These are phyloP conservation scores for Scaptomyza montana DNA, from an alignment of 1,140 invertebrate genomes.

Conservation along the genomic window DNA sequence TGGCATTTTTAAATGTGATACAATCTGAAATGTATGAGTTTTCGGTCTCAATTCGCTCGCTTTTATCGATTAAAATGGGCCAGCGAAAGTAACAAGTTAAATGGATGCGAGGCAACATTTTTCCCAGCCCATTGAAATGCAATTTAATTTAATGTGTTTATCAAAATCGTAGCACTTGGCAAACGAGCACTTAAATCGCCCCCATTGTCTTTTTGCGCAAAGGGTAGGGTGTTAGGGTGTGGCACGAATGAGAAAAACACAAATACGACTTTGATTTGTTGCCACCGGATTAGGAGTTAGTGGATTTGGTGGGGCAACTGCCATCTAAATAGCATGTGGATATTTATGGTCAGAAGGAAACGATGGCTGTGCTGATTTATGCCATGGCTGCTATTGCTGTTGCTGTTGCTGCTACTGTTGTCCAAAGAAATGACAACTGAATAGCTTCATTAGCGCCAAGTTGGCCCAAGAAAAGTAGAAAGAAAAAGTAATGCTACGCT, in stretches of 20 bases:
- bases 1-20: conserved; percentile 7
- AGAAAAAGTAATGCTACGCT: conserved; percentile 1
- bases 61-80: conserved; percentile 44
- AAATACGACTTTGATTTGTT: conserved; percentile 63
- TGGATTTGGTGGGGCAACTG: conserved; percentile 11
- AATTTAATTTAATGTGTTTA: conserved; percentile 84
- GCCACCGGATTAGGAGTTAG: conserved; percentile 22
- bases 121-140: conserved; percentile 56
- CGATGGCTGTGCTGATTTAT: conserved; percentile 62
- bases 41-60: conserved; percentile 7
- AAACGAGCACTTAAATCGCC: conserved; percentile 57
- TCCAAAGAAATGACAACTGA: conserved; percentile 74
- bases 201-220: conserved; percentile 56
- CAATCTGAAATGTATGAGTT: no score
- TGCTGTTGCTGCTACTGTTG: conserved; percentile 11
- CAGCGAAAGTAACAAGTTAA: conserved; percentile 44
- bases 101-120: conserved; percentile 49
- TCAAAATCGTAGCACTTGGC: conserved; percentile 66
- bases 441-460: conserved; percentile 72
- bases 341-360: conserved; percentile 61
- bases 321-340: conserved; percentile 35
- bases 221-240: conserved; percentile 60
- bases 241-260: conserved; percentile 15
- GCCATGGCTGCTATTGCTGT: conserved; percentile 32
- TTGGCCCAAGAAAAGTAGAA: no score